phyloP scores from a whole-genome alignment of 2,797 vertebrate species.

The Paramormyrops hopkinsi region DNA sequence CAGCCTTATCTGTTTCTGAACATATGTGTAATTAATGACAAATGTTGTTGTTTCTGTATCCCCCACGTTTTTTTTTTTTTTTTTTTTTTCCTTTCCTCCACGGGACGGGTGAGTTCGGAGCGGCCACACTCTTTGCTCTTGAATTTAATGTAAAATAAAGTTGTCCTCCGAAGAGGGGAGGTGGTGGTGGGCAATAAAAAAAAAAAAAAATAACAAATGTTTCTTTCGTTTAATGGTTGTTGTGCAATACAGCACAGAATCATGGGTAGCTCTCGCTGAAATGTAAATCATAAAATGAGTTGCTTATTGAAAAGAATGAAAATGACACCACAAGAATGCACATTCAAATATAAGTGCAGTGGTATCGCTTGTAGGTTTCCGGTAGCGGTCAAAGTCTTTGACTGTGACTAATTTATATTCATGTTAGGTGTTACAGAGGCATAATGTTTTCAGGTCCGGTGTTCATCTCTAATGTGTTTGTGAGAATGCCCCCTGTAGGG shows the following conservation, averaged over 20 bases:
- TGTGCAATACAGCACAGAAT: not conserved
- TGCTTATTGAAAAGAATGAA: not conserved
- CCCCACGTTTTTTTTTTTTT: no score
- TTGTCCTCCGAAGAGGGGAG: no score
- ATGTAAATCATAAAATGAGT: not conserved
- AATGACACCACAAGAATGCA: not conserved
- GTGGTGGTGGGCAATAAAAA: no score
- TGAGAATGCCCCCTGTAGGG: not conserved
- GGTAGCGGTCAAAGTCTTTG: not conserved
- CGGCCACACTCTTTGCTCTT: no score
- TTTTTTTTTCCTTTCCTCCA: no score
- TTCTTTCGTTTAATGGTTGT: not conserved
- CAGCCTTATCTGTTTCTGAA: constrained; percentile 9
- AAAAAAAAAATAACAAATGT: constrained; percentile 21
- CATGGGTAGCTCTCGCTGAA: constrained; percentile 2
- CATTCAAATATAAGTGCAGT: not conserved
- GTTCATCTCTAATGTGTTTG: not conserved
- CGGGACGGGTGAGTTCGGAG: no score
- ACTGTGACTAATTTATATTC: not conserved
- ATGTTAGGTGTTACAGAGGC: not conserved
- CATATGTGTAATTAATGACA: constrained; percentile 19
- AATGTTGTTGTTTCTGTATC: no score
- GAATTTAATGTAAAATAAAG: no score
- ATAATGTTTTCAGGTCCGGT: not conserved
- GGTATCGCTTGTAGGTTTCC: not conserved